A percentile compares a stretch with the other conserved stretches of the same genome.
phyloP scores from a whole-genome alignment of 2,113 vertebrate genomes.

The Lophius piscatorius region DNA sequence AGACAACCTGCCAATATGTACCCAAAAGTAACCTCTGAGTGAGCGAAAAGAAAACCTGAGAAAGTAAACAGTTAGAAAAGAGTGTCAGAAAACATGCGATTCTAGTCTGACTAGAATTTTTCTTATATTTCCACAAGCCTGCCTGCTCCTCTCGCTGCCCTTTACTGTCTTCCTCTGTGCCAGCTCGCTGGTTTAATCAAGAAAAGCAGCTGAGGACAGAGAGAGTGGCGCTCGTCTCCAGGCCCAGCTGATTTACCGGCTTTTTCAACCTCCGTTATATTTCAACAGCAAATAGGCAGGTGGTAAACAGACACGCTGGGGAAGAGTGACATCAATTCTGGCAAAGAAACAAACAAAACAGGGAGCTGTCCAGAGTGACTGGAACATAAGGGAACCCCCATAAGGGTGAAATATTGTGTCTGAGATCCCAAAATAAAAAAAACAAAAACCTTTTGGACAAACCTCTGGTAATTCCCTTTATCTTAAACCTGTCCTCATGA shows the following conservation, averaged over 20 bases:
- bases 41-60: neutral
- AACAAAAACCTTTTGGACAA: too few species aligned
- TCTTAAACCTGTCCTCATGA: too few species aligned
- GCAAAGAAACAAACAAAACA: neutral
- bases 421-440: too few species aligned
- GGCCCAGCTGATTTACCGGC: conserved; percentile 52
- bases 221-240: conserved; percentile 38
- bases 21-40: conserved; percentile 4
- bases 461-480: too few species aligned
- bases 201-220: conserved; percentile 56
- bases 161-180: conserved; percentile 25
- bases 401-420: too few species aligned
- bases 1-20: conserved; percentile 6
- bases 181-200: conserved; percentile 56
- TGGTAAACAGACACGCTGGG: conserved; percentile 15
- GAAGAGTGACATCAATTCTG: conserved; percentile 6
- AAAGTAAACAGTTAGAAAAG: conserved; percentile 10
- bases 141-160: conserved; percentile 26
- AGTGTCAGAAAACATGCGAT: conserved; percentile 25
- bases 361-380: neutral
- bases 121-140: neutral
- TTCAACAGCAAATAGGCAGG: conserved; percentile 39
- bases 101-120: conserved; percentile 13
- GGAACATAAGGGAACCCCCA: neutral
- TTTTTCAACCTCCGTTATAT: conserved; percentile 44